A percentile compares a stretch with the other conserved stretches of the same genome.
Evolutionary conservation across 2,797 vertebrate species (phyloP).

Genomic region (Spinibarbus caldwelli): DNA sequence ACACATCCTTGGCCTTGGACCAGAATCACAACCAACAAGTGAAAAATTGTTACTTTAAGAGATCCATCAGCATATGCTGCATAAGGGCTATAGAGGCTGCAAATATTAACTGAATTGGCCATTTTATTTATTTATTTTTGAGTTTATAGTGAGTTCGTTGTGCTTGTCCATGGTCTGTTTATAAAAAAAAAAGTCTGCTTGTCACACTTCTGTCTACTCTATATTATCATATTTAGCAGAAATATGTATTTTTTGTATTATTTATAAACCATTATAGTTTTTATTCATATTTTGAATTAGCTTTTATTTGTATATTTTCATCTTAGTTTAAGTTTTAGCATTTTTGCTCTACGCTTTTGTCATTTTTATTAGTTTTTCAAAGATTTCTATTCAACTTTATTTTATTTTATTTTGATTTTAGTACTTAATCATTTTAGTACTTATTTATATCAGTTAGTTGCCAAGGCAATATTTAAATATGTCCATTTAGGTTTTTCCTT

Average conservation of each 20-base stretch:
- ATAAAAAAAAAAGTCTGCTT: neutral
- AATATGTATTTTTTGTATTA: neutral
- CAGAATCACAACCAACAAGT: slow-evolving; percentile 17
- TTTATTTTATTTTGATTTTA: too few relatives aligned
- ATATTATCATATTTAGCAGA: neutral
- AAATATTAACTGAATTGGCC: neutral
- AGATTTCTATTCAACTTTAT: too few relatives aligned
- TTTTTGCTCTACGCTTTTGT: too few relatives aligned
- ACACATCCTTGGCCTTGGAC: slow-evolving; percentile 30
- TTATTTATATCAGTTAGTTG: too few relatives aligned
- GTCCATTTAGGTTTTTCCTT: too few relatives aligned
- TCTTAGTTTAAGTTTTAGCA: too few relatives aligned
- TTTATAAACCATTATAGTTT: neutral
- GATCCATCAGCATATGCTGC: slow-evolving; percentile 27
- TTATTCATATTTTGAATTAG: neutral
- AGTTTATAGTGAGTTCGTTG: neutral
- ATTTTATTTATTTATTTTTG: neutral
- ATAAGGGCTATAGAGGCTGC: neutral
- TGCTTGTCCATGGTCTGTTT: neutral
- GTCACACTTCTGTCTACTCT: neutral
- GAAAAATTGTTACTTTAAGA: slow-evolving; percentile 37
- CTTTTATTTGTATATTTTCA: too few relatives aligned
- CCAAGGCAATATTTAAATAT: too few relatives aligned
- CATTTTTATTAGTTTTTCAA: too few relatives aligned
- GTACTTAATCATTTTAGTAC: too few relatives aligned